A percentile compares a stretch with the other conserved stretches of the same genome.
Conservation (phyloP, 2,113 vertebrate genomes). For the Gambusia holbrooki region DNA sequence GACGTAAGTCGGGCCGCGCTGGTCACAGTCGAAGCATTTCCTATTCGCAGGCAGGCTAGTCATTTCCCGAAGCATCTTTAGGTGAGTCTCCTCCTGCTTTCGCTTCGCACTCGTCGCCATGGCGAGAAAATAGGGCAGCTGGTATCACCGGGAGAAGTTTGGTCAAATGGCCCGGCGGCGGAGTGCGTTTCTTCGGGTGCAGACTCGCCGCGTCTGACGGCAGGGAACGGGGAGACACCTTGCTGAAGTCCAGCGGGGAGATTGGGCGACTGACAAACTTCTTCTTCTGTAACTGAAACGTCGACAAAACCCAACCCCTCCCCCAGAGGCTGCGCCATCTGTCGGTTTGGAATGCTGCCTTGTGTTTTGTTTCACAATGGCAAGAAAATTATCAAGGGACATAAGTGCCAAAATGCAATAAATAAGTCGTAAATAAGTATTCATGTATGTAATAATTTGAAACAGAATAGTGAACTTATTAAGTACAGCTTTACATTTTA, state of each 20-base stretch:
- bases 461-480: too few relatives aligned
- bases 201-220: conserved; percentile 42
- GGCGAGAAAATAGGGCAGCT: conserved; percentile 50
- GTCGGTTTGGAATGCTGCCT: conserved; percentile 31
- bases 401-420: too few relatives aligned
- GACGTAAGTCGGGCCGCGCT: conserved; percentile 98
- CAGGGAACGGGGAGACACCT: conserved; percentile 57
- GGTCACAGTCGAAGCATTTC: conserved; percentile 98
- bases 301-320: not conserved
- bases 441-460: too few relatives aligned
- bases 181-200: conserved; percentile 33
- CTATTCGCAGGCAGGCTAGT: conserved; percentile 94
- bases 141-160: conserved; percentile 27
- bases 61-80: conserved; percentile 98
- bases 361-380: too few relatives aligned
- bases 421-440: too few relatives aligned
- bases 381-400: too few relatives aligned
- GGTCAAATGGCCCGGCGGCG: conserved; percentile 24
- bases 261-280: conserved; percentile 47
- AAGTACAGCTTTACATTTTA: too few relatives aligned
- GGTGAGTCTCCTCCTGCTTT: conserved; percentile 98
- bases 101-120: conserved; percentile 96
- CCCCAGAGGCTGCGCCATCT: conserved; percentile 47
- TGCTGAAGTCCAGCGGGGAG: conserved; percentile 45
- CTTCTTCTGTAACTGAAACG: conserved; percentile 49